Evolutionary conservation across 2,797 vertebrate species (phyloP).

Genomic region (Microchirus variegatus): DNA sequence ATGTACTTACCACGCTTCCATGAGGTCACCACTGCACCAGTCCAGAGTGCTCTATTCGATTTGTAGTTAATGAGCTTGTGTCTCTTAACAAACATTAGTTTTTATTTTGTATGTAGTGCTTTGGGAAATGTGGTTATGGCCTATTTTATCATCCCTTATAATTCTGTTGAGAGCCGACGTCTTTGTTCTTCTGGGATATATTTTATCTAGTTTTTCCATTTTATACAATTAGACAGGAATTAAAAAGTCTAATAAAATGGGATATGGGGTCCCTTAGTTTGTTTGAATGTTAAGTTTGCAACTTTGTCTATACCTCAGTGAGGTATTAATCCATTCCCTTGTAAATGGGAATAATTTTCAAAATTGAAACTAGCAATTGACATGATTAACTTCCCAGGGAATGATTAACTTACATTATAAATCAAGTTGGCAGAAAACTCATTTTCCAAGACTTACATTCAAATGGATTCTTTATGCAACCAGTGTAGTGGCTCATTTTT

Average conservation of each 20-base stretch:
- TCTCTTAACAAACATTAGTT: slow-evolving; percentile 51
- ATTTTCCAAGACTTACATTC: no score
- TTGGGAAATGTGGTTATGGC: slow-evolving; percentile 52
- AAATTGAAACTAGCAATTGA: no score
- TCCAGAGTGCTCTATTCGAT: slow-evolving; percentile 40
- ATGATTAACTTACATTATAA: no score
- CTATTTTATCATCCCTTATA: slow-evolving; percentile 43
- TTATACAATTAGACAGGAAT: slow-evolving; percentile 12
- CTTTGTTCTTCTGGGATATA: slow-evolving; percentile 28
- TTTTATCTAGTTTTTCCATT: slow-evolving; percentile 25
- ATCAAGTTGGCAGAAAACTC: no score
- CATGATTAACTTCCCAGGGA: no score
- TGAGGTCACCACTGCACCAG: slow-evolving; percentile 51
- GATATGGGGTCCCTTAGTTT: not conserved
- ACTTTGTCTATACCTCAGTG: not conserved
- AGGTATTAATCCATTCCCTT: no score
- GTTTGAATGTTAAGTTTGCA: not conserved
- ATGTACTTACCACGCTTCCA: slow-evolving; percentile 49
- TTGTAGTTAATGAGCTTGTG: slow-evolving; percentile 64
- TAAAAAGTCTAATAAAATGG: slow-evolving; percentile 8
- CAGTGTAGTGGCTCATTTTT: no score
- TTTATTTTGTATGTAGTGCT: slow-evolving; percentile 55
- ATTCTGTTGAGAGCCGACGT: slow-evolving; percentile 21
- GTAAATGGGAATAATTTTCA: no score
- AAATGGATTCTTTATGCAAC: no score